A percentile compares a stretch with the other conserved stretches of the same genome.
These are phyloP conservation scores for Macrosoma leucophasiata DNA, from an alignment of 2,888 invertebrate genomes.

Conservation along the genomic window DNA sequence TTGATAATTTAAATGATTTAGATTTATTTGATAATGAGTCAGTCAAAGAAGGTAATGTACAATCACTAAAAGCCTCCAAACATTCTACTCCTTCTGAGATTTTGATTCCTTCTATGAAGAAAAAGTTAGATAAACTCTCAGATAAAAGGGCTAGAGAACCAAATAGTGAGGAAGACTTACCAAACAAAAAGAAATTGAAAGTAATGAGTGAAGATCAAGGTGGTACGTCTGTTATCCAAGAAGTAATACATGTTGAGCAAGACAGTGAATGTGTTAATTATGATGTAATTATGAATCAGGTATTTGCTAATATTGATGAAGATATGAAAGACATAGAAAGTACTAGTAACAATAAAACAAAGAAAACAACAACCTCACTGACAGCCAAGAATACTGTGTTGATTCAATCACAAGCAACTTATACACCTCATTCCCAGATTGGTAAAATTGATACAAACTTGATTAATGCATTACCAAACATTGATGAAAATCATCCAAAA, in stretches of 20 bases:
- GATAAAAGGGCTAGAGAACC: conserved; percentile 44
- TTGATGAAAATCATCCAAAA: conserved; percentile 2
- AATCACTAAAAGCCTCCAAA: conserved; percentile 36
- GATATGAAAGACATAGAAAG: conserved; percentile 37
- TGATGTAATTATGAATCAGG: conserved; percentile 54
- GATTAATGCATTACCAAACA: not conserved
- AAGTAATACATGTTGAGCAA: conserved; percentile 23
- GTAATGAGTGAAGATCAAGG: conserved; percentile 11
- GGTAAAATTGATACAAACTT: not conserved
- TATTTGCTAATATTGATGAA: conserved; percentile 60
- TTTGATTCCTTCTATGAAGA: conserved; percentile 37
- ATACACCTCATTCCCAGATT: too few species aligned
- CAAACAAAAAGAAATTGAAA: conserved; percentile 35
- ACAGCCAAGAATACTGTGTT: too few species aligned
- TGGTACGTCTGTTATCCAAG: conserved; percentile 7
- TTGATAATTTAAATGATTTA: conserved; percentile 37
- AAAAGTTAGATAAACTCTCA: conserved; percentile 35
- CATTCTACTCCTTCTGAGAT: conserved; percentile 50
- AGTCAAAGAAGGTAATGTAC: conserved; percentile 42
- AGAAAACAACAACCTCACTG: not conserved
- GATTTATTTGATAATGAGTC: conserved; percentile 58
- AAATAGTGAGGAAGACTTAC: conserved; percentile 31
- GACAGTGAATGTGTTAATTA: conserved; percentile 53
- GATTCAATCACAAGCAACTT: too few species aligned
- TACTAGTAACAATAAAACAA: conserved; percentile 10